A percentile compares a stretch with the other conserved stretches of the same genome.
These are phyloP conservation scores for Protobothrops flavoviridis DNA, from an alignment of 2,113 vertebrate species.

Conservation along the genomic window DNA sequence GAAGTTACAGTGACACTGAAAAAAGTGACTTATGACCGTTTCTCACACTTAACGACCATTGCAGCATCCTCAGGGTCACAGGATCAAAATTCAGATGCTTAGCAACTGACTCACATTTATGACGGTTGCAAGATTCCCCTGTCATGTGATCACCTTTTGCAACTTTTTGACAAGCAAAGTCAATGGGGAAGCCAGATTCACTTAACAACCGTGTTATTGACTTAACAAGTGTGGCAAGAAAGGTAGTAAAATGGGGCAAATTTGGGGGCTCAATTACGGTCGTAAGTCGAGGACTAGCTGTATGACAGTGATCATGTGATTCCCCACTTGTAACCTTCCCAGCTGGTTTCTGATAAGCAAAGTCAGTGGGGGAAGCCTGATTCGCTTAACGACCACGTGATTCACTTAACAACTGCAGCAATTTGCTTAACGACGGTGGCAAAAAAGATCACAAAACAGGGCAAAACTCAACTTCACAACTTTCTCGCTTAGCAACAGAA, in stretches of 20 bases:
- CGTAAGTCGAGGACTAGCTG: not conserved
- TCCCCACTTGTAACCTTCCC: not conserved
- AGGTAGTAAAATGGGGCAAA: not conserved
- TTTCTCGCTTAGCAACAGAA: not conserved
- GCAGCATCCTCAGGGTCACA: no score
- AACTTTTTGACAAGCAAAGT: no score
- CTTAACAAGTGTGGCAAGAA: not conserved
- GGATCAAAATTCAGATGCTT: no score
- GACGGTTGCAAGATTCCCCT: no score
- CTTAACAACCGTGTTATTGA: no score
- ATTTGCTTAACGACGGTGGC: not conserved
- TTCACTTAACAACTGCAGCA: not conserved
- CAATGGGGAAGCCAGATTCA: no score
- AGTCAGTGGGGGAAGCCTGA: not conserved
- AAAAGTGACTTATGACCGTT: no score
- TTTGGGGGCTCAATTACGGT: not conserved
- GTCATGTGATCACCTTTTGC: no score
- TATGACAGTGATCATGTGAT: not conserved
- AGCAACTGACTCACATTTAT: no score
- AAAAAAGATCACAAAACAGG: not conserved
- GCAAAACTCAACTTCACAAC: not conserved
- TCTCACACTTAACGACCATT: no score
- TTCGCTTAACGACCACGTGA: not conserved
- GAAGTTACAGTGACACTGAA: no score
- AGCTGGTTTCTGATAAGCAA: not conserved